These are phyloP conservation scores for Myotis lucifugus DNA, from an alignment of 2,113 vertebrate species.

Conservation along the genomic window DNA sequence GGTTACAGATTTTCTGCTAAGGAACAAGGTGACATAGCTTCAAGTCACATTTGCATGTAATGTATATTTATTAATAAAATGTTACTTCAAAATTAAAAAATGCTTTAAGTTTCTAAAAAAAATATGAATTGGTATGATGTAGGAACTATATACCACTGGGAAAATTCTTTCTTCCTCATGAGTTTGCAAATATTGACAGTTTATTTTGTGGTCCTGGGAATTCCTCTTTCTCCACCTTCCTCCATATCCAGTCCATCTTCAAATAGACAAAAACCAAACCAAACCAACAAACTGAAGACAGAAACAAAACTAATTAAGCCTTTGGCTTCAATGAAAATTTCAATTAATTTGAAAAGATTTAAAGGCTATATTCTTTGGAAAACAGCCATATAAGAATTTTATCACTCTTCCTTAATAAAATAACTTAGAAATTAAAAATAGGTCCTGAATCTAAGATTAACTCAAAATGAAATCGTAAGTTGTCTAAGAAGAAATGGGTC, in stretches of 20 bases:
- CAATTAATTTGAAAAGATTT: slow-evolving; percentile 17
- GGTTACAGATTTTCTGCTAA: neutral
- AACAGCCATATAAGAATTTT: neutral
- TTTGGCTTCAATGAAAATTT: neutral
- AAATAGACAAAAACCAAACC: slow-evolving; percentile 18
- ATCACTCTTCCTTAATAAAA: slow-evolving; percentile 1
- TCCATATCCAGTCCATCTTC: neutral
- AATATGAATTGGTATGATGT: neutral
- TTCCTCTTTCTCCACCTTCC: neutral
- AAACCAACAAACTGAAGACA: neutral
- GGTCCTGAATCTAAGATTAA: neutral
- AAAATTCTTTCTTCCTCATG: neutral
- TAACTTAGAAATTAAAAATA: slow-evolving; percentile 34
- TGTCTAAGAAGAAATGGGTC: neutral
- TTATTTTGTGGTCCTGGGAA: neutral
- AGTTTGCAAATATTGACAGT: slow-evolving; percentile 21
- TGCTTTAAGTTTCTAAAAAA: neutral
- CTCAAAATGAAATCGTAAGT: neutral
- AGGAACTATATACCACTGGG: neutral
- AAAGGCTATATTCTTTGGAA: neutral
- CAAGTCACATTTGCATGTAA: neutral
- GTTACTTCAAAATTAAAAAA: slow-evolving; percentile 30
- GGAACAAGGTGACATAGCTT: neutral
- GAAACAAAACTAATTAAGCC: neutral
- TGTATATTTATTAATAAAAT: slow-evolving; percentile 27